Evolutionary conservation across 2,888 invertebrate genomes (phyloP).

Genomic region (Perizoma flavofasciatum): DNA sequence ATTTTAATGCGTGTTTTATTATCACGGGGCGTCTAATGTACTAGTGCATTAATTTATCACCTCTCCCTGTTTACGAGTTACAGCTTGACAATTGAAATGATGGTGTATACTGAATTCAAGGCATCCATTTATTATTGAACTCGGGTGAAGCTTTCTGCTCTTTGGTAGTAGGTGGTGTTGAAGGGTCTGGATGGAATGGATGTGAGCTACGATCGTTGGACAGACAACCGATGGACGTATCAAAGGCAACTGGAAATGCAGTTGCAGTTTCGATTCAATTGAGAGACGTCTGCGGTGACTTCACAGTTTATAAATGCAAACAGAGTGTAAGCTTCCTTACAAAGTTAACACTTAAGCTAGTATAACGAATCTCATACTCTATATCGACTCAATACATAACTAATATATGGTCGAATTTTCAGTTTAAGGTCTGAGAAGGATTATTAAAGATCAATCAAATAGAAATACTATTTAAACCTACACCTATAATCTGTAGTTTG

Average conservation of each 20-base stretch:
- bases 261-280: conserved; percentile 81
- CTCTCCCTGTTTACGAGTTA: conserved; percentile 76
- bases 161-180: conserved; percentile 44
- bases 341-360: neutral
- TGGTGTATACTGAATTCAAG: conserved; percentile 69
- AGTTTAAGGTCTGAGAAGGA: no score
- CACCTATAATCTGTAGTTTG: no score
- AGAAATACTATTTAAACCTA: no score
- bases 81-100: conserved; percentile 80
- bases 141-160: conserved; percentile 44
- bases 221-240: conserved; percentile 83
- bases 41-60: conserved; percentile 81
- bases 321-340: conserved; percentile 3
- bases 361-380: no score
- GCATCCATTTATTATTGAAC: conserved; percentile 53
- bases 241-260: conserved; percentile 81
- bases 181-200: conserved; percentile 58
- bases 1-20: conserved; percentile 82
- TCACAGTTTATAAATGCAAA: conserved; percentile 2
- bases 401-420: no score
- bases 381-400: no score
- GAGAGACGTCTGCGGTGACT: conserved; percentile 73
- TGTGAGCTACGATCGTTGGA: conserved; percentile 73
- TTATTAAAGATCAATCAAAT: no score
- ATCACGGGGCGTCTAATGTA: conserved; percentile 79